Conservation (phyloP, 2,113 vertebrate species). For the Ophiodon elongatus region DNA sequence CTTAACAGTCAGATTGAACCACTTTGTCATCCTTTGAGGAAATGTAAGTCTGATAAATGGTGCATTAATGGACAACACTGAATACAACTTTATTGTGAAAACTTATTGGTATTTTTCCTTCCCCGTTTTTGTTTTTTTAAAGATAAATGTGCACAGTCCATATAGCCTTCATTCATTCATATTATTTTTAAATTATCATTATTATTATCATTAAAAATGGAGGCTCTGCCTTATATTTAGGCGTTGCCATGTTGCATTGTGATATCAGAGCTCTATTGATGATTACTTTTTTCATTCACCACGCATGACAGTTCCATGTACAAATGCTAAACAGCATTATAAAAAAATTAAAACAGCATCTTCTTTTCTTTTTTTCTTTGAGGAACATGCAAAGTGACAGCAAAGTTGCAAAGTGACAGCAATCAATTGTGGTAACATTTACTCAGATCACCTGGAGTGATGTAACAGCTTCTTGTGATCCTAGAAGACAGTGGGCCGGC, state of each 20-base stretch:
- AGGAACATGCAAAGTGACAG: not conserved
- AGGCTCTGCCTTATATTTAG: not conserved
- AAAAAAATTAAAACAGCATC: not conserved
- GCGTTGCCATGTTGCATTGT: not conserved
- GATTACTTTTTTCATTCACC: not conserved
- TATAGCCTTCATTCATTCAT: not conserved
- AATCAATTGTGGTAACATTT: not conserved
- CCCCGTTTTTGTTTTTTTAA: not conserved
- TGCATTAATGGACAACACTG: not conserved
- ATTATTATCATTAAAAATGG: not conserved
- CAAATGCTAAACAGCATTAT: not conserved
- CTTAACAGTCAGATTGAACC: too few species aligned
- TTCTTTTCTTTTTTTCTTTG: not conserved
- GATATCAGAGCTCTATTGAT: not conserved
- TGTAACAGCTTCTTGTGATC: constrained; percentile 29
- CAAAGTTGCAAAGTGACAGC: not conserved
- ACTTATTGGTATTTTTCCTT: not conserved
- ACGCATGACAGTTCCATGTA: not conserved
- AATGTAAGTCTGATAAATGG: not conserved
- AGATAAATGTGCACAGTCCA: not conserved
- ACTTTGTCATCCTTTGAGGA: not conserved
- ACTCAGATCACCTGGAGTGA: constrained; percentile 29
- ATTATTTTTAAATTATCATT: not conserved
- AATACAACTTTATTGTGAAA: not conserved
- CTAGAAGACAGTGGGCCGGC: constrained; percentile 28